phyloP scores from a whole-genome alignment of 2,797 vertebrate species.

The Danionella dracula region DNA sequence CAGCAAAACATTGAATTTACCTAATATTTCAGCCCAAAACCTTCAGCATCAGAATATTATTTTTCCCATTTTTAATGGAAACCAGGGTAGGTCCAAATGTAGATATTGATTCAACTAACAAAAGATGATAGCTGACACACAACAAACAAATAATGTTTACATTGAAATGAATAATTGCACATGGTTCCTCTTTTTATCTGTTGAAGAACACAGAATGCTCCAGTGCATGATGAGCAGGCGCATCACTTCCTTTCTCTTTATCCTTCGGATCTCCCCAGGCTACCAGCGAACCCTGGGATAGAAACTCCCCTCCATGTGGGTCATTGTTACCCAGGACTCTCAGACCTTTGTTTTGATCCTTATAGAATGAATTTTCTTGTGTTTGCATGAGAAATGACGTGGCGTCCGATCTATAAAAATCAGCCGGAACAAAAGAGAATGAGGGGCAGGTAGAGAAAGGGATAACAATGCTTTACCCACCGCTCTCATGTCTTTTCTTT shows the following conservation, averaged over 20 bases:
- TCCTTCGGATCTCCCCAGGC: slow-evolving; percentile 54
- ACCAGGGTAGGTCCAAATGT: too few species aligned
- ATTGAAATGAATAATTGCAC: too few species aligned
- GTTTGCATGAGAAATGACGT: slow-evolving; percentile 68
- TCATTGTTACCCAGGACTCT: slow-evolving; percentile 71
- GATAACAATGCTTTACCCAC: slow-evolving; percentile 63
- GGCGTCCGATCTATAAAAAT: slow-evolving; percentile 60
- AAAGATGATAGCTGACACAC: too few species aligned
- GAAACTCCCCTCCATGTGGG: slow-evolving; percentile 49
- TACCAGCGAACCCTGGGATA: slow-evolving; percentile 57
- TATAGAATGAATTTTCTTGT: slow-evolving; percentile 61
- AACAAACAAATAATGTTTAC: too few species aligned
- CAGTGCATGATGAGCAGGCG: slow-evolving; percentile 45
- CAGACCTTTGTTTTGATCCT: slow-evolving; percentile 59
- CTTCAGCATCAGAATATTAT: too few species aligned
- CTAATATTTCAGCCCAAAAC: too few species aligned
- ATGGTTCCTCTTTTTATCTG: too few species aligned
- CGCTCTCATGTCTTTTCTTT: slow-evolving; percentile 66
- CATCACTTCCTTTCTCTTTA: slow-evolving; percentile 22
- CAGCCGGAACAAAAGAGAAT: slow-evolving; percentile 41
- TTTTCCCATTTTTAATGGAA: too few species aligned
- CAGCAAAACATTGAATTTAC: too few species aligned
- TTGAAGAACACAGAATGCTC: slow-evolving; percentile 34
- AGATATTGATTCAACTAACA: too few species aligned
- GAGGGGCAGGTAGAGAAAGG: slow-evolving; percentile 54